Conservation (phyloP, 1,140 invertebrate species). For the Dysdera silvatica region DNA sequence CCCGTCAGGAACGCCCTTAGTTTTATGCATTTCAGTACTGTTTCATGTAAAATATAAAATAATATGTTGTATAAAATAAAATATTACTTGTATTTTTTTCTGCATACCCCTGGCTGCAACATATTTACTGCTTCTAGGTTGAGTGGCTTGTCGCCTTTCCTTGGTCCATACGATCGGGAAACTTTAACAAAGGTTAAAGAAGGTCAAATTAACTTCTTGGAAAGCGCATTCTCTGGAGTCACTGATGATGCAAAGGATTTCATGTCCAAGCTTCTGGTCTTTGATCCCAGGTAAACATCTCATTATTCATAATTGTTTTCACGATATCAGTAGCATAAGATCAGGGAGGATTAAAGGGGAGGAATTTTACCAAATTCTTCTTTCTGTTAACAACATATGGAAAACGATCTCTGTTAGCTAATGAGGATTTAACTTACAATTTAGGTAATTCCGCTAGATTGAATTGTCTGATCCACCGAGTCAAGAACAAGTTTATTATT, state of each 20-base stretch:
- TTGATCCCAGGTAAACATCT: slow-evolving; percentile 52
- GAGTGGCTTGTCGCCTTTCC: slow-evolving; percentile 46
- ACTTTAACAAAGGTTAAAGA: slow-evolving; percentile 68
- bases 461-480: too few species aligned
- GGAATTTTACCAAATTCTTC: neutral
- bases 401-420: too few species aligned
- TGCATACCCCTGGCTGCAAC: neutral
- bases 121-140: slow-evolving; percentile 33
- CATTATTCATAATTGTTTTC: neutral
- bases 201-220: slow-evolving; percentile 46
- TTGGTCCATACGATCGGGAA: slow-evolving; percentile 73
- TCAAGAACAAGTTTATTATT: too few species aligned
- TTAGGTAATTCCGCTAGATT: too few species aligned
- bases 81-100: slow-evolving; percentile 4
- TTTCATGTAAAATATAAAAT: too few species aligned
- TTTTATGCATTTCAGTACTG: too few species aligned
- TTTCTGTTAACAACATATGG: neutral
- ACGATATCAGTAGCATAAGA: neutral
- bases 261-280: slow-evolving; percentile 66
- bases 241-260: slow-evolving; percentile 79
- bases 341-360: neutral
- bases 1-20: too few species aligned
- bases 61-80: neutral
- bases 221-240: slow-evolving; percentile 50
- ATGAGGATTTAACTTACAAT: too few species aligned